These are phyloP conservation scores for Diorhabda carinulata DNA, from an alignment of 1,140 invertebrate species.

Conservation along the genomic window DNA sequence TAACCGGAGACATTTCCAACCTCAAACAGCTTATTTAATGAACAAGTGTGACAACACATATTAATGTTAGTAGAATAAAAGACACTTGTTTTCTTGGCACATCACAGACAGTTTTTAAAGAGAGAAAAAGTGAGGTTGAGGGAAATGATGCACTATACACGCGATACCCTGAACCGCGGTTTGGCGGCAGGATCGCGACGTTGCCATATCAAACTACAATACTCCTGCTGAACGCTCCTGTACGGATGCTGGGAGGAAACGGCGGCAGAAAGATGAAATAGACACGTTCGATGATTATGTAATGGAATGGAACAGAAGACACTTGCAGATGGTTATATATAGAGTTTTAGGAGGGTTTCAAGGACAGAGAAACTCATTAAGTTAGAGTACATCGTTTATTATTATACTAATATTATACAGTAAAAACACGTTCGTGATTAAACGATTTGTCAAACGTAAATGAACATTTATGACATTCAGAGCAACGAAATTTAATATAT, in stretches of 20 bases:
- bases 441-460: too few species aligned
- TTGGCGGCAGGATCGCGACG: slow-evolving; percentile 3
- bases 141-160: slow-evolving; percentile 9
- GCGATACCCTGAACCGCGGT: slow-evolving; percentile 16
- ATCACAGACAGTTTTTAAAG: slow-evolving; percentile 16
- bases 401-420: too few species aligned
- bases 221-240: slow-evolving; percentile 32
- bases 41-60: slow-evolving; percentile 9
- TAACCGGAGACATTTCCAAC: slow-evolving; percentile 23
- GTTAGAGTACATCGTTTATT: too few species aligned
- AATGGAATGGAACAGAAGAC: slow-evolving; percentile 22
- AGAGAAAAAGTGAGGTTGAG: slow-evolving; percentile 15
- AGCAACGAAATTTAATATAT: too few species aligned
- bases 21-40: neutral
- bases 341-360: neutral
- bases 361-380: neutral
- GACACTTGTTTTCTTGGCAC: slow-evolving; percentile 15
- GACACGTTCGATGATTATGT: slow-evolving; percentile 8
- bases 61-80: slow-evolving; percentile 5
- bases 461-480: too few species aligned
- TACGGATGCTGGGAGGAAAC: slow-evolving; percentile 16
- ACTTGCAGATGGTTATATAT: neutral
- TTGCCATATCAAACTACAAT: slow-evolving; percentile 16
- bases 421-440: too few species aligned
- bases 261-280: neutral